These are phyloP conservation scores for Oreochromis spilurus DNA, from an alignment of 2,113 vertebrate species.

Conservation along the genomic window DNA sequence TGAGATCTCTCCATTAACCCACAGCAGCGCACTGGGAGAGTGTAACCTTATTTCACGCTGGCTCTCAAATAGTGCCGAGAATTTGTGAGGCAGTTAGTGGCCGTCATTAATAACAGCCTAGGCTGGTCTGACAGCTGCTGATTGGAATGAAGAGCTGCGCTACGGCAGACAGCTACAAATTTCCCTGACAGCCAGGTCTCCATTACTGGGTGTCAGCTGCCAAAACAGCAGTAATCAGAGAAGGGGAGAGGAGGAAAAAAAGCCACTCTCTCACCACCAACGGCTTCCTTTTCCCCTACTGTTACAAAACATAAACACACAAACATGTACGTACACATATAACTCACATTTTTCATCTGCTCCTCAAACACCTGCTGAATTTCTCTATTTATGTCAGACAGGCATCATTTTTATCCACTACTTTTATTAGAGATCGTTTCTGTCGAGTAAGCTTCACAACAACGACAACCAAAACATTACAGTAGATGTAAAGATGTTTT, in stretches of 20 bases:
- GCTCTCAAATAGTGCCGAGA: slow-evolving; percentile 70
- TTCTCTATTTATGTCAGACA: neutral
- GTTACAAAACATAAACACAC: slow-evolving; percentile 26
- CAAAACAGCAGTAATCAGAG: slow-evolving; percentile 71
- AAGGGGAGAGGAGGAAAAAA: slow-evolving; percentile 42
- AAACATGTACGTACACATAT: slow-evolving; percentile 2
- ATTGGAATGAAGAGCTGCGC: slow-evolving; percentile 71
- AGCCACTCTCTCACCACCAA: slow-evolving; percentile 17
- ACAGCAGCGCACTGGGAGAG: slow-evolving; percentile 53
- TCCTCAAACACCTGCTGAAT: neutral
- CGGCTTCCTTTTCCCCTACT: slow-evolving; percentile 5
- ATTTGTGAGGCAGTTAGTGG: slow-evolving; percentile 72
- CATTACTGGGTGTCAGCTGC: slow-evolving; percentile 71
- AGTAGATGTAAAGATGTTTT: neutral
- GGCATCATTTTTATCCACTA: neutral
- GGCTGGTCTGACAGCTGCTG: slow-evolving; percentile 67
- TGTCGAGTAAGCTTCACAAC: neutral
- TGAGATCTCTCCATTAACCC: slow-evolving; percentile 64
- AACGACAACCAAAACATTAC: neutral
- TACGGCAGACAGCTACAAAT: slow-evolving; percentile 73
- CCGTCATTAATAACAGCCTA: slow-evolving; percentile 73
- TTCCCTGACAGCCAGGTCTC: slow-evolving; percentile 73
- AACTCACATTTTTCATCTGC: neutral
- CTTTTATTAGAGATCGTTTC: neutral
- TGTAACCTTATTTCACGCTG: slow-evolving; percentile 68